A percentile compares a stretch with the other conserved stretches of the same genome.
Evolutionary conservation across 2,888 invertebrate species (phyloP).

Genomic region (Galeruca laticollis): DNA sequence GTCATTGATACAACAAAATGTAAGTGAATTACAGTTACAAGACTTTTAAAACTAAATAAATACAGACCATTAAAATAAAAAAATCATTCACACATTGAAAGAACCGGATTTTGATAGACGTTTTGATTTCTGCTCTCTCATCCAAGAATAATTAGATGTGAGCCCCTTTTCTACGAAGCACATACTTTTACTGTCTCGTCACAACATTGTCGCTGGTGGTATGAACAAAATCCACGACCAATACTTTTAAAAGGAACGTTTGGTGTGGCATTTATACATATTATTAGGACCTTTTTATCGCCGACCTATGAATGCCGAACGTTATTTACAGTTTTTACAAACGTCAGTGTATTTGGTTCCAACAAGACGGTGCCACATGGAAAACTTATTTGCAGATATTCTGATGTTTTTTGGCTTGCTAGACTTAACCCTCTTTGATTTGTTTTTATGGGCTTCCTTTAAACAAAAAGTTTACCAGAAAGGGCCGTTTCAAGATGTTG

Average conservation of each 20-base stretch:
- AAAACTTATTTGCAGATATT: constrained; percentile 30
- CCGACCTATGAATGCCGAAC: too few species aligned
- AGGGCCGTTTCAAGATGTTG: too few species aligned
- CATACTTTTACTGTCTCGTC: constrained; percentile 12
- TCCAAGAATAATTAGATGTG: neutral
- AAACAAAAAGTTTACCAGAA: constrained; percentile 26
- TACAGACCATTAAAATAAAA: constrained; percentile 17
- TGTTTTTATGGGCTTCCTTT: constrained; percentile 32
- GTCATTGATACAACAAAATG: constrained; percentile 26
- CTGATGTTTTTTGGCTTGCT: too few species aligned
- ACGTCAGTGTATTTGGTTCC: too few species aligned
- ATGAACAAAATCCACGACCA: constrained; percentile 22
- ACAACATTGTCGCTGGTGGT: constrained; percentile 25
- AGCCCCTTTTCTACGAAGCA: constrained; percentile 27
- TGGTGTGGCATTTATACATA: constrained; percentile 27
- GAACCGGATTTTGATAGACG: constrained; percentile 6
- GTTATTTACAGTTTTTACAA: too few species aligned
- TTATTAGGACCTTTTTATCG: too few species aligned
- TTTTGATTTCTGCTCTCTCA: neutral
- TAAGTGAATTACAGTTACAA: constrained; percentile 22
- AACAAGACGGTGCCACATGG: constrained; percentile 33
- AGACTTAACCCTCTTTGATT: constrained; percentile 26
- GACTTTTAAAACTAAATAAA: too few species aligned
- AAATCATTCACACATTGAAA: constrained; percentile 20
- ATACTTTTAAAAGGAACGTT: constrained; percentile 20